Evolutionary conservation across 2,113 vertebrate species (phyloP).

Genomic region (Carassius carassius): DNA sequence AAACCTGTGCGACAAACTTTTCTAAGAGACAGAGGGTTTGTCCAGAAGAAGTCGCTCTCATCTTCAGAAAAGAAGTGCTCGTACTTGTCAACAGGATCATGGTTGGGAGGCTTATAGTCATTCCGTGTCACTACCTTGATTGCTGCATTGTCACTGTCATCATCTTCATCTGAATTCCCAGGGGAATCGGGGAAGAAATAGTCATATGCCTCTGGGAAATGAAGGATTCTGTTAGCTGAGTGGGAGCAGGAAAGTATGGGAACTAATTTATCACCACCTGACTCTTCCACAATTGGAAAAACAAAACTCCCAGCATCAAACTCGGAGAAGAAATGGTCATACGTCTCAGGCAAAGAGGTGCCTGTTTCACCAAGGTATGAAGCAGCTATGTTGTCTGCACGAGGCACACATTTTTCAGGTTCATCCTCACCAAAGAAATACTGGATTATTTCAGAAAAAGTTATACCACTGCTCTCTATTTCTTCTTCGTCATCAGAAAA

Average conservation of each 20-base stretch:
- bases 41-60: conserved; percentile 68
- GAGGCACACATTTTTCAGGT: conserved; percentile 40
- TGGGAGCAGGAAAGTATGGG: conserved; percentile 68
- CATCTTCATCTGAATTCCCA: conserved; percentile 65
- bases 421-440: conserved; percentile 67
- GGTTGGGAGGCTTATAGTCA: neutral
- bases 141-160: conserved; percentile 44
- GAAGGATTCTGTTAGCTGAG: conserved; percentile 61
- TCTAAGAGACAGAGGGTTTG: conserved; percentile 70
- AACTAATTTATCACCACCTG: conserved; percentile 53
- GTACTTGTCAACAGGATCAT: conserved; percentile 71
- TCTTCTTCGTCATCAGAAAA: conserved; percentile 52
- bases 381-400: conserved; percentile 40
- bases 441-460: conserved; percentile 68
- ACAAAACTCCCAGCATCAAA: conserved; percentile 63
- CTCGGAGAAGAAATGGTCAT: conserved; percentile 87
- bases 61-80: conserved; percentile 75
- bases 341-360: conserved; percentile 83
- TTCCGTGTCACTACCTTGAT: conserved; percentile 67
- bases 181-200: conserved; percentile 79
- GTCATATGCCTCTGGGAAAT: conserved; percentile 87
- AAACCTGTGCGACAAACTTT: conserved; percentile 54
- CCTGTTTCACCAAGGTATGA: conserved; percentile 52
- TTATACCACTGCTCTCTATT: conserved; percentile 59
- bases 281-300: conserved; percentile 27